Percentiles rank a stretch among this genome's conserved stretches.
These are phyloP conservation scores for Meandrusa payeni DNA, from an alignment of 2,888 invertebrate genomes.

Conservation along the genomic window DNA sequence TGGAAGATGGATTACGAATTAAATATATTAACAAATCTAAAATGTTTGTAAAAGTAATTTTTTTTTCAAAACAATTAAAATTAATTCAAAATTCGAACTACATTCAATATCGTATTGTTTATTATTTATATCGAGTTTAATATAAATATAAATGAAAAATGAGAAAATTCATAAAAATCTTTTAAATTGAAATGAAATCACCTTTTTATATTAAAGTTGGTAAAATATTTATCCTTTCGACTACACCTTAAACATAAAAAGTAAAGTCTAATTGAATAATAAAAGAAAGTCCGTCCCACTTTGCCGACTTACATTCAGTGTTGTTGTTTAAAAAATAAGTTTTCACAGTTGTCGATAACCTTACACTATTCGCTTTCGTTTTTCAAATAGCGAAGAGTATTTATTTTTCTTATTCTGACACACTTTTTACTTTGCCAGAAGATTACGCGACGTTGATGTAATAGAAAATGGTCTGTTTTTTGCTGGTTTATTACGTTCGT, in stretches of 20 bases:
- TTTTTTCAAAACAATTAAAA: too few species aligned
- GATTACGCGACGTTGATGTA: conserved; percentile 59
- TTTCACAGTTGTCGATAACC: conserved; percentile 16
- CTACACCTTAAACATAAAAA: conserved; percentile 15
- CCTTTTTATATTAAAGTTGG: conserved; percentile 8
- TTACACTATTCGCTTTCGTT: conserved; percentile 12
- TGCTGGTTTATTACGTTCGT: conserved; percentile 30
- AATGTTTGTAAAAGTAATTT: too few species aligned
- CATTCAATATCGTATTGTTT: too few species aligned
- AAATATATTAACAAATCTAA: too few species aligned
- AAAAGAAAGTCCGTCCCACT: conserved; percentile 16
- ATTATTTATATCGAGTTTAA: too few species aligned
- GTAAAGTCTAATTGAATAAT: conserved; percentile 24
- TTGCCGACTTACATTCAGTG: conserved; percentile 6
- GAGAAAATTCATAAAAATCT: background rate
- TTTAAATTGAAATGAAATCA: background rate
- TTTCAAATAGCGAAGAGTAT: conserved; percentile 25
- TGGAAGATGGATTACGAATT: too few species aligned
- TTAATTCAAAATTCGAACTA: too few species aligned
- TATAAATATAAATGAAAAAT: background rate
- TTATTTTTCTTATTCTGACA: conserved; percentile 57
- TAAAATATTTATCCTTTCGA: background rate
- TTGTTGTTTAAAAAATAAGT: conserved; percentile 10
- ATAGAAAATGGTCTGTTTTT: conserved; percentile 45
- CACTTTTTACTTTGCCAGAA: conserved; percentile 55